Evolutionary conservation across 2,113 vertebrate genomes (phyloP).

Genomic region (Sinocyclocheilus maitianheensis): DNA sequence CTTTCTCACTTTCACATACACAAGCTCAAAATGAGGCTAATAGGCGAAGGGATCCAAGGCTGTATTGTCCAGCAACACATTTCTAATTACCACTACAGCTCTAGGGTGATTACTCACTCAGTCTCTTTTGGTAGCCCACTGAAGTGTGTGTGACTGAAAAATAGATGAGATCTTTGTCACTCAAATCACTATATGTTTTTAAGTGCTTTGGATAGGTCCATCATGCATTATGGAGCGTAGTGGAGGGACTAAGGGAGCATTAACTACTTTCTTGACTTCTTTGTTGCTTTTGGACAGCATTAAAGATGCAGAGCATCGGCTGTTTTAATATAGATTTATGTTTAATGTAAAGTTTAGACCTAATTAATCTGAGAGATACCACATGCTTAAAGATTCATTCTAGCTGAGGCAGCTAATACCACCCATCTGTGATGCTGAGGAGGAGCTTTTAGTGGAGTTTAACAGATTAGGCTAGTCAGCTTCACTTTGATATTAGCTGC

Average conservation of each 20-base stretch:
- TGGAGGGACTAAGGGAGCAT: conserved; percentile 2
- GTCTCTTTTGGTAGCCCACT: conserved; percentile 19
- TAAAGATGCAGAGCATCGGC: conserved; percentile 67
- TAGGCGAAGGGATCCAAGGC: conserved; percentile 70
- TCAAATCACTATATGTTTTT: conserved; percentile 76
- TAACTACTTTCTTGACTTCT: conserved; percentile 25
- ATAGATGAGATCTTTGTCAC: conserved; percentile 81
- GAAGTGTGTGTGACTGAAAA: conserved; percentile 70
- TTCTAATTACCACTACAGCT: conserved; percentile 68
- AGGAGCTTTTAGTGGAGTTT: conserved; percentile 73
- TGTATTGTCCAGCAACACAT: conserved; percentile 71
- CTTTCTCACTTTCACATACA: conserved; percentile 16
- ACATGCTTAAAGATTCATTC: conserved; percentile 66
- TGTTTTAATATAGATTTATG: conserved; percentile 65
- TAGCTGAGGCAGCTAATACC: conserved; percentile 71
- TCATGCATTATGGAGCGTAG: conserved; percentile 74
- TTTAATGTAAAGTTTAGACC: conserved; percentile 72
- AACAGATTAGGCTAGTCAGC: conserved; percentile 73
- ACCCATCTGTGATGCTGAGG: conserved; percentile 66
- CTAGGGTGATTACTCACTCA: conserved; percentile 58
- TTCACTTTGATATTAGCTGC: conserved; percentile 69
- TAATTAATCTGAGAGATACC: conserved; percentile 78
- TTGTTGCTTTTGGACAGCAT: conserved; percentile 43
- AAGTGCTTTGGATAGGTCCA: conserved; percentile 75
- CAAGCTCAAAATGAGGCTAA: conserved; percentile 69